Percentiles rank a stretch among this genome's conserved stretches.
phyloP scores from a whole-genome alignment of 2,113 vertebrate species.

The Mobula birostris region DNA sequence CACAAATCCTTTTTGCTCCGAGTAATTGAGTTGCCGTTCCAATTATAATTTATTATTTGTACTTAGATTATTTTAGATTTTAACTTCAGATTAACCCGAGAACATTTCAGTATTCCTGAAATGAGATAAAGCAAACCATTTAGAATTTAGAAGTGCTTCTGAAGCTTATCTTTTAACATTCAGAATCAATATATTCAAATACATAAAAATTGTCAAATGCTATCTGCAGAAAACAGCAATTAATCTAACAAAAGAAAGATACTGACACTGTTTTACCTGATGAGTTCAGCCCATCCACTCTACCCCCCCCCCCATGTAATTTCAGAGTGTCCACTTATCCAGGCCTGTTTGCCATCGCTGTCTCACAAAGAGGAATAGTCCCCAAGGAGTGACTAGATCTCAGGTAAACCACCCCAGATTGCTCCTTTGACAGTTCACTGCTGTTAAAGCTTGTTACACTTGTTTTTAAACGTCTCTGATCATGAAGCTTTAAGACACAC shows the following conservation, averaged over 20 bases:
- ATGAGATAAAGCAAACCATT: not conserved
- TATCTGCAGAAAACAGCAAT: not conserved
- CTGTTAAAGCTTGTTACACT: too few species aligned
- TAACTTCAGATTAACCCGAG: not conserved
- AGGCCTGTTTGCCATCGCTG: too few species aligned
- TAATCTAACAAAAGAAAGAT: not conserved
- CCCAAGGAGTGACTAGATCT: too few species aligned
- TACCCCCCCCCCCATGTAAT: too few species aligned
- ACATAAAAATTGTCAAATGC: not conserved
- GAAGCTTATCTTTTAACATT: not conserved
- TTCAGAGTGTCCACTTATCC: too few species aligned
- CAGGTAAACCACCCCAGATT: too few species aligned
- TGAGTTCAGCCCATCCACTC: too few species aligned
- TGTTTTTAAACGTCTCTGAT: too few species aligned
- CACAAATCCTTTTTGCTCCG: not conserved
- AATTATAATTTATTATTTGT: not conserved
- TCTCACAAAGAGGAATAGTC: too few species aligned
- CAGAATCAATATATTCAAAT: not conserved
- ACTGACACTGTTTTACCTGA: not conserved
- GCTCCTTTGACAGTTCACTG: too few species aligned
- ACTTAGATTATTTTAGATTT: not conserved
- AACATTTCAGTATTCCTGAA: not conserved
- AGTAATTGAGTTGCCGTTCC: not conserved
- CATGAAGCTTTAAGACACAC: too few species aligned
- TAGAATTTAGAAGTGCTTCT: not conserved